These are phyloP conservation scores for Trachemys scripta DNA, from an alignment of 2,113 vertebrate genomes.

Conservation along the genomic window DNA sequence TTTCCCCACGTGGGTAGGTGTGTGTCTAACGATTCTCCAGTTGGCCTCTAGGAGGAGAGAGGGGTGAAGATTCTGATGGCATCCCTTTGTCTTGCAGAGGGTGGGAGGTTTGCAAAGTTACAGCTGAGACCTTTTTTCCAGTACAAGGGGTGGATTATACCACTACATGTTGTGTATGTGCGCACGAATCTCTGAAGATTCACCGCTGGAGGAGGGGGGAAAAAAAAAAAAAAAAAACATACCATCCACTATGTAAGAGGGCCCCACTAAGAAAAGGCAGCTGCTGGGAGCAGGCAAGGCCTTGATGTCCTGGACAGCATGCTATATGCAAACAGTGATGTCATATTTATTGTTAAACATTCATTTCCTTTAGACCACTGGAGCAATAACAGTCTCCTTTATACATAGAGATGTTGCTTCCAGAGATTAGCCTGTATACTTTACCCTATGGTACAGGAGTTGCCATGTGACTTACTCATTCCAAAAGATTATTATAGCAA, in stretches of 20 bases:
- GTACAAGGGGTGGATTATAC: not conserved
- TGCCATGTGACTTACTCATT: not conserved
- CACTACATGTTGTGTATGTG: not conserved
- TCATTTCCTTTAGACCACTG: not conserved
- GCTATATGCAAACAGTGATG: not conserved
- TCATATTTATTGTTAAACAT: not conserved
- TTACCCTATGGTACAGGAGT: not conserved
- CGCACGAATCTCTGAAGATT: not conserved
- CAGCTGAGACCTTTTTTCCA: not conserved
- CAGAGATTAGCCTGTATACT: not conserved
- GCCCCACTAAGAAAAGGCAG: not conserved
- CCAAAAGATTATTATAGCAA: not conserved
- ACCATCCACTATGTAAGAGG: not conserved
- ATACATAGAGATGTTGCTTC: not conserved
- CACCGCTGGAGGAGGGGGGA: not conserved
- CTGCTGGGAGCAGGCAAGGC: not conserved
- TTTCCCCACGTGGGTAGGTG: not conserved
- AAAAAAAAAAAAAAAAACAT: too few relatives aligned
- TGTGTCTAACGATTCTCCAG: not conserved
- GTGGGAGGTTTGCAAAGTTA: not conserved
- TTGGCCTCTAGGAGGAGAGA: not conserved
- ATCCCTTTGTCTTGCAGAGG: not conserved
- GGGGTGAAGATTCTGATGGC: not conserved
- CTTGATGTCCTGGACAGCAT: not conserved
- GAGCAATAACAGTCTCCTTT: not conserved